A percentile compares a stretch with the other conserved stretches of the same genome.
phyloP scores from a whole-genome alignment of 2,888 invertebrate species.

The Coecobrya sp. region DNA sequence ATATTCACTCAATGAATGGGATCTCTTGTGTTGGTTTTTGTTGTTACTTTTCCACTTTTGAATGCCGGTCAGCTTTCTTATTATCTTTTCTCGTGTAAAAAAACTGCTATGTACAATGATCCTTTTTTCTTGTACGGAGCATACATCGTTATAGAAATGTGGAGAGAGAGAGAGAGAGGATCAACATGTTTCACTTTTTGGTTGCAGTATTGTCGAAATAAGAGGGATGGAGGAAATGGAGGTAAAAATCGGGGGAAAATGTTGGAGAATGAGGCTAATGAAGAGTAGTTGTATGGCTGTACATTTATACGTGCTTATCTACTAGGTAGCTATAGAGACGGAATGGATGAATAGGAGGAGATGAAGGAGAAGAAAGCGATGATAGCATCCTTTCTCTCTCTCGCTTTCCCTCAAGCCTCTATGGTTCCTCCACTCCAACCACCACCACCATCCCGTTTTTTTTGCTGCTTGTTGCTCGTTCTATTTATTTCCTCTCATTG shows the following conservation, averaged over 20 bases:
- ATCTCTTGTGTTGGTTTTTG: too few species aligned
- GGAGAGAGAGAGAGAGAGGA: neutral
- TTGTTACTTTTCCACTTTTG: slow-evolving; percentile 1
- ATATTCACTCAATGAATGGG: too few species aligned
- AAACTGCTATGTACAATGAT: too few species aligned
- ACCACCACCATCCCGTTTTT: neutral
- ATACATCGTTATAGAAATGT: too few species aligned
- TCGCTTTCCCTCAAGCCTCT: too few species aligned
- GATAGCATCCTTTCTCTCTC: too few species aligned
- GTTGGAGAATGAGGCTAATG: slow-evolving; percentile 42
- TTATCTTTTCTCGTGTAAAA: too few species aligned
- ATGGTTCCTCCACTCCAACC: neutral
- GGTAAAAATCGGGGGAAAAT: neutral
- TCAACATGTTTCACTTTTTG: slow-evolving; percentile 3
- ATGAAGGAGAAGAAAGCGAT: neutral
- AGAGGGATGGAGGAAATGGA: slow-evolving; percentile 22
- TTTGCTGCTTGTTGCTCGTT: slow-evolving; percentile 7
- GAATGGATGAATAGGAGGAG: neutral
- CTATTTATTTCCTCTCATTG: slow-evolving; percentile 63
- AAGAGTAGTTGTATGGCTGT: slow-evolving; percentile 8
- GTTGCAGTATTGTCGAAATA: neutral
- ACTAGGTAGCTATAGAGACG: neutral
- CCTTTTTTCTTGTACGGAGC: too few species aligned
- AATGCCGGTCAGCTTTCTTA: slow-evolving; percentile 15
- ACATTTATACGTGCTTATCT: neutral